Base-by-base conservation (phyloP, 2,797 vertebrate species). In the Cyprinella venusta region DNA sequence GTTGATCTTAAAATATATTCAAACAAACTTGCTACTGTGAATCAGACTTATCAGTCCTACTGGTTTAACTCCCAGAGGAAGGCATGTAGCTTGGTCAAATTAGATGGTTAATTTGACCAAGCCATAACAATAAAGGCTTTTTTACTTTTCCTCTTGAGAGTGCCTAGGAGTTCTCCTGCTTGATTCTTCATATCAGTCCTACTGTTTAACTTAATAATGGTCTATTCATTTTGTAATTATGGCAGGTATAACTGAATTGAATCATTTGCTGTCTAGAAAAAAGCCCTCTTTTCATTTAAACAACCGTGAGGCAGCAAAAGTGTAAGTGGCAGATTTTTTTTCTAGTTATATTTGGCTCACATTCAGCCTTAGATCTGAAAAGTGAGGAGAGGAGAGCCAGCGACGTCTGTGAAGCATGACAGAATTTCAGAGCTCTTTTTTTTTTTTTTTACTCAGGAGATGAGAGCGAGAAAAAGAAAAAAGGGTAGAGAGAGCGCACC, bases 201-300 rank as follows among this genome's bases (percentile, higher is more conserved):
- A 10, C 7, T 10, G 36, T 19, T 19, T 59, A 40, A 42, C 36
- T 45, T 63, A 45, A 15, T 76, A 59, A 76, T 45, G 38, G 36
- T 64, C 56, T 63, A 45, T 77, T 63, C 15, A 30, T 77, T 30
- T 76, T 8, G 13, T 45, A 45, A 48, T 63, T 64, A 77, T 19
- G 8, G 38, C 16, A 61, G 24, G 15, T 42, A 45, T 48, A 63
- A 12, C 52, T 13, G 2, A 61, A 63, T 61, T 77, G 38, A 77
- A 61, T 45, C 10, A 18, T 63, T 24, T 76, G 76, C 91, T 89
- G 89, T 89, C 63, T 77, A 90, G 88, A 79, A 81, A 82, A 86
- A 88, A 88, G n/a, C n/a, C 86, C 82, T 85, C 40, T 89, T 92
- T 91, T 90, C 87, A 90, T 81, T 92, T 87, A 64, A 91, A 89